Evolutionary conservation across 53 echinoderm and acorn worm genomes (phyloP), one percentile per base, ranked within the genome.

Genomic region (Patiria pectinifera): DNA sequence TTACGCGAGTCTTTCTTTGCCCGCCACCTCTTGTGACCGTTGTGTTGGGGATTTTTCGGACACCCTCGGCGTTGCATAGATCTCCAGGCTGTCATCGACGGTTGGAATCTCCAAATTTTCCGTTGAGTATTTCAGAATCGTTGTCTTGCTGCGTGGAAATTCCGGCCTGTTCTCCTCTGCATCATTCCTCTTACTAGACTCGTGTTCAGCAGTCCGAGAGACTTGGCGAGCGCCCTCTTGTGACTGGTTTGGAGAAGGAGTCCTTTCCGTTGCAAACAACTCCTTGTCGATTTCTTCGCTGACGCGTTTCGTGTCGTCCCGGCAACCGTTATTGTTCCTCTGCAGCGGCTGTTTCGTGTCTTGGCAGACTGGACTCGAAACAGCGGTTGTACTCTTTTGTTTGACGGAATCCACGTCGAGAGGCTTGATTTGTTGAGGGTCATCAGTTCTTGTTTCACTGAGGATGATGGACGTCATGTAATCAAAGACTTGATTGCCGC

Each of bases 401-500:
- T 53, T 48, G 82, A 10, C 25, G 8, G 7, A 7, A 49, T 76
- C 83, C 58, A 84, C 18, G 53, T 35, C 66, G 18, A 16, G 11
- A 45, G 53, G 59, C 2, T 60, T 46, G 4, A 4, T 45, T 59
- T 26, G 69, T 13, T 25, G 3, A 14, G 80, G 23, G 69, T 46
- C 62, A 11, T 24, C 86, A 2, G 62, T 11, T 18, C 69, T 45
- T 0, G 83, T 45, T 24, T 80, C 82, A 70, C 91, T 62, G 45
- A 96, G 21, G 6, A 82, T 63, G 8, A 97, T 93, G 18, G 89
- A 71, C 13, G 91, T 93, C 45, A 94, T 96, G 91, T 98, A 98
- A 83, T 98, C 96, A 91, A 98, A 98, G 44, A 98, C 98, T 83
- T 98, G 98, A 85, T 98, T 98, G 4, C 96, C 98, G 44, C 98